Base-by-base conservation (phyloP, 2,113 vertebrate species). In the Typhlomys cinereus region DNA sequence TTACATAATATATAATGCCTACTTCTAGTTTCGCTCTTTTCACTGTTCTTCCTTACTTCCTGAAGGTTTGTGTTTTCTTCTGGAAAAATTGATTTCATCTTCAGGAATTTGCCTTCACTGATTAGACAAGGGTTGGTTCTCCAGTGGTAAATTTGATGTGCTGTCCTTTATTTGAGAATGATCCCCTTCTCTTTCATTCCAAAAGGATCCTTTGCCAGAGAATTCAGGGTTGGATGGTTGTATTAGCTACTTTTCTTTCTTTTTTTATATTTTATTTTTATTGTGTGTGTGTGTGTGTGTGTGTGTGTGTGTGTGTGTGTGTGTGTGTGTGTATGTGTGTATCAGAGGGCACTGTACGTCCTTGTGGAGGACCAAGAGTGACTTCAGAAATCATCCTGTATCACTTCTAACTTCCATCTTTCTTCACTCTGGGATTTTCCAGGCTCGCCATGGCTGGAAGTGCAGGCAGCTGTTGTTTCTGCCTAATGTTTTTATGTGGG, bases 161-260 rank as follows among this genome's bases (percentile, higher is more conserved):
- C 66, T 90, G 17, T 69, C 36, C 39, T 88, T 69, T 34, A 69
- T 92, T 21, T 69, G 67, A 82, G 69, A 89, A 62, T 44, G 31
- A n/a, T 39, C 46, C 75, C 75, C 76, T 86, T 92, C 23, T 36
- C 34, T 62, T 83, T 70, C 34, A 83, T 78, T 93, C 27, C 48
- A 44, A 31, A 83, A 78, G 21, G 31, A 62, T 18, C 52, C n/a
- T 88, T 88, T 64, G 17, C 13, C 67, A n/a, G 54, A 75, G 48
- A 67, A 50, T 70, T 83, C 41, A 39, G 73, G 52, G 15, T 39
- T 36, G n/a, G 29, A n/a, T 20, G 23, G 48, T n/a, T 69, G 7
- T 20, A 48, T 64, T 81, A 62, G 39, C 79, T 81, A 25, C 18
- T 82, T 64, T 48, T 48, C 17, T 74, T 64, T 29, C n/a, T n/a